Evolutionary conservation across 2,113 vertebrate genomes (phyloP), one percentile per base, ranked within the genome.

Genomic region (Malurus cyaneus): DNA sequence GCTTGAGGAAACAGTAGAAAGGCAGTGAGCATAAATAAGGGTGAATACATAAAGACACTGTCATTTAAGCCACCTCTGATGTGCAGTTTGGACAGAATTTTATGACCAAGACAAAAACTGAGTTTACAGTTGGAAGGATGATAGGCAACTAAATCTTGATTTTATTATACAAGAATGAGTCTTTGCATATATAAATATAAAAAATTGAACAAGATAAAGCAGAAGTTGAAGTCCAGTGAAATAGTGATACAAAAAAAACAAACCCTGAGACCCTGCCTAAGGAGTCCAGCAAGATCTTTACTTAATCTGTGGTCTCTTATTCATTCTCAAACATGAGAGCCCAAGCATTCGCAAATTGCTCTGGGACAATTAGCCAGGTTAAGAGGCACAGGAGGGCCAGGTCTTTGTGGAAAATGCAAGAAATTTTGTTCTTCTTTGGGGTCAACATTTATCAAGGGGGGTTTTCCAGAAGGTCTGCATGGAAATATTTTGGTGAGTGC

Each of bases 221-320:
- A 71, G 50, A 73, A 67, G 10, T 9, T 80, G 28, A 72, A 88
- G 32, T 42, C 32, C 24, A 44, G 26, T 70, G 15, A 80, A 86
- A 73, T 20, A 7, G 11, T 52, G 20, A 60, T 5, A 64, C 11
- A 32, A 50, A 80, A 86, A 32, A 50, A 80, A 84, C 41, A 18
- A 0, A 1, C 2, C 12, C 14, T 12, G 13, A 91, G 2, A 36
- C 21, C 39, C 13, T 19, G 4, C 13, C 9, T 26, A 47, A 69
- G 54, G 34, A 65, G 25, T 32, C 13, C 31, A 77, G 13, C 9
- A 77, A 54, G 34, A 18, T 17, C 25, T 84, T 80, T 74, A 50
- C 26, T 60, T 53, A 39, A 25, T 54, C 4, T 36, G 21, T 59
- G 28, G 12, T 49, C 6, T 67, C 25, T 77, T 83, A 18, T 83